Conservation (phyloP, 2,113 vertebrate genomes). For the Stigmatopora nigra region DNA sequence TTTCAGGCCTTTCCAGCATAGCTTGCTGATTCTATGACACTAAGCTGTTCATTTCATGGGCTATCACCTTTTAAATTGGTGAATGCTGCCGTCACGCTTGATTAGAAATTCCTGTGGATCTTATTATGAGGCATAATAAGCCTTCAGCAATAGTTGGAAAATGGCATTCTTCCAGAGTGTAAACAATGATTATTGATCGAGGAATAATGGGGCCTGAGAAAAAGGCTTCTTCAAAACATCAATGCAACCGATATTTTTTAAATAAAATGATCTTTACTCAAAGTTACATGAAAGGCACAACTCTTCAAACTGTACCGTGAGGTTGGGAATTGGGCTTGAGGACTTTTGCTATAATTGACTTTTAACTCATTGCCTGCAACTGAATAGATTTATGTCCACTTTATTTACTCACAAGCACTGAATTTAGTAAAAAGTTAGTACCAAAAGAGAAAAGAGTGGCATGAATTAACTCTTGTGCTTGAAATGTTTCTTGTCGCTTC, state of each 20-base stretch:
- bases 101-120: constrained; percentile 72
- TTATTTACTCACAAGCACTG: neutral
- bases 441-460: too few relatives aligned
- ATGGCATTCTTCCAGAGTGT: constrained; percentile 39
- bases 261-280: constrained; percentile 54
- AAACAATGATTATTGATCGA: constrained; percentile 54
- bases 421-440: too few relatives aligned
- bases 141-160: constrained; percentile 47
- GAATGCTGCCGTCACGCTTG: constrained; percentile 70
- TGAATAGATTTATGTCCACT: neutral
- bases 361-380: neutral
- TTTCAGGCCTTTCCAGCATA: constrained; percentile 41
- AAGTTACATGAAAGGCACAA: constrained; percentile 54
- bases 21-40: constrained; percentile 48
- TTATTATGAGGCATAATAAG: constrained; percentile 73
- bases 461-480: too few relatives aligned
- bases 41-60: constrained; percentile 72
- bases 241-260: constrained; percentile 29
- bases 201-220: constrained; percentile 17
- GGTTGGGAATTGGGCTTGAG: neutral
- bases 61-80: constrained; percentile 74
- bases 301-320: neutral
- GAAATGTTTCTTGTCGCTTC: too few relatives aligned
- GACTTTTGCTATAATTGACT: neutral
- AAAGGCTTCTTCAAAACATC: constrained; percentile 16